Base-by-base conservation (phyloP, 2,888 invertebrate species). In the Baccha elongata region DNA sequence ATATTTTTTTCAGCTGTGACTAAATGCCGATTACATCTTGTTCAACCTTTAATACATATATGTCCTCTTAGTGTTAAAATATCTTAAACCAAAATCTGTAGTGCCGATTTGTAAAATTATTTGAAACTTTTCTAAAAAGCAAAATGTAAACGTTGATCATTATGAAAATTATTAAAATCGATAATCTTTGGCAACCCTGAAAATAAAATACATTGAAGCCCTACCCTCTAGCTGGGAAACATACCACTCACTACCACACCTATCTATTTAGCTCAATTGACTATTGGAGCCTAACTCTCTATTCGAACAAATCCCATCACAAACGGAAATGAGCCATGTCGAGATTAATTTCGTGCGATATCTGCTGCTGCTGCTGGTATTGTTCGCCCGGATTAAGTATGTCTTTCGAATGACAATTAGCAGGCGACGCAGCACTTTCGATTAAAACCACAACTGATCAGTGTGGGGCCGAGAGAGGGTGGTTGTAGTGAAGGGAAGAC, bases 321-420 rank as follows among this genome's bases (percentile, higher is more conserved):
- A 65, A 74, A 75, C 75, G 81, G 81, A 81, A 81, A 67, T 75
- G 75, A 75, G 75, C 81, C 81, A 72, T 75, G 62, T 71, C 60
- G 67, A 75, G 81, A 81, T 81, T 71, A 75, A 62, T 62, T 75
- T 71, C 71, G 81, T 67, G 81, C 75, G 81, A 81, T 81, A 75
- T 71, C 75, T 64, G 80, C 74, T 62, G 74, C 46, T 37, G 58
- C n/a, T n/a, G n/a, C n/a, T n/a, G n/a, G n/a, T 69, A 40, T 62
- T 81, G 65, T 42, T 37, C 64, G 64, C 32, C 53, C 52, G 52
- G 75, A 58, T 69, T 65, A 81, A 67, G 65, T 71, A 67, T 81
- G 75, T 75, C 75, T 64, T 17, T 10, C 72, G 78, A 72, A 83
- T 83, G 83, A 73, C 72, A 83, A 83, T 83, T 73, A 78, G 83